Evolutionary conservation across 2,888 invertebrate species (phyloP).

Genomic region (Netelia virgata): DNA sequence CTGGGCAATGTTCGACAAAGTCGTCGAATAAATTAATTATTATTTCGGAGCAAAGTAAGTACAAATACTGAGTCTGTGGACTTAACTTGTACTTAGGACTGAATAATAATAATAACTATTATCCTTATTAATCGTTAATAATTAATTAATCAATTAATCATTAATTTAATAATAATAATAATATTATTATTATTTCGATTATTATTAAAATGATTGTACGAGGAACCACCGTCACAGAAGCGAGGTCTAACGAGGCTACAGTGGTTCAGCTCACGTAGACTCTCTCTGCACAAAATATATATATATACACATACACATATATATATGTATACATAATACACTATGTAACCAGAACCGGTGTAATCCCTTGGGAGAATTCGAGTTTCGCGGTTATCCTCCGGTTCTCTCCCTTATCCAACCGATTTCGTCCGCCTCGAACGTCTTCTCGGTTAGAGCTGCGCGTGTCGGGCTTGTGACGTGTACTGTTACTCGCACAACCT

Average conservation of each 20-base stretch:
- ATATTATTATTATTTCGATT: neutral
- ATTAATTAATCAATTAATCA: too few species aligned
- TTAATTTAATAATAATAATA: too few species aligned
- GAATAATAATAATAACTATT: too few species aligned
- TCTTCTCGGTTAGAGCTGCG: constrained; percentile 28
- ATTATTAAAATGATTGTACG: constrained; percentile 14
- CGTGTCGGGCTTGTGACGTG: constrained; percentile 14
- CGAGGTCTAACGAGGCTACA: constrained; percentile 61
- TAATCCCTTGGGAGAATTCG: constrained; percentile 74
- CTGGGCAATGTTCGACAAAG: too few species aligned
- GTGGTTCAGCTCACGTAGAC: constrained; percentile 51
- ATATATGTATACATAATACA: constrained; percentile 38
- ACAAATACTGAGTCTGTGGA: too few species aligned
- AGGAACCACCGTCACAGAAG: constrained; percentile 25
- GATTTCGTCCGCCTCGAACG: constrained; percentile 45
- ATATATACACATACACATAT: neutral
- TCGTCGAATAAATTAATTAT: too few species aligned
- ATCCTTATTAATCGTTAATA: too few species aligned
- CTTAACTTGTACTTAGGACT: too few species aligned
- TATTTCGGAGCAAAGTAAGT: too few species aligned
- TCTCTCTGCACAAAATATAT: constrained; percentile 1
- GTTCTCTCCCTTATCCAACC: constrained; percentile 31
- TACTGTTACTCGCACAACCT: constrained; percentile 37
- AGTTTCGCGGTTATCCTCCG: constrained; percentile 69
- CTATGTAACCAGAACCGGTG: constrained; percentile 50